These are phyloP conservation scores for Lasiurus cinereus DNA, from an alignment of 2,113 vertebrate species.

Conservation along the genomic window DNA sequence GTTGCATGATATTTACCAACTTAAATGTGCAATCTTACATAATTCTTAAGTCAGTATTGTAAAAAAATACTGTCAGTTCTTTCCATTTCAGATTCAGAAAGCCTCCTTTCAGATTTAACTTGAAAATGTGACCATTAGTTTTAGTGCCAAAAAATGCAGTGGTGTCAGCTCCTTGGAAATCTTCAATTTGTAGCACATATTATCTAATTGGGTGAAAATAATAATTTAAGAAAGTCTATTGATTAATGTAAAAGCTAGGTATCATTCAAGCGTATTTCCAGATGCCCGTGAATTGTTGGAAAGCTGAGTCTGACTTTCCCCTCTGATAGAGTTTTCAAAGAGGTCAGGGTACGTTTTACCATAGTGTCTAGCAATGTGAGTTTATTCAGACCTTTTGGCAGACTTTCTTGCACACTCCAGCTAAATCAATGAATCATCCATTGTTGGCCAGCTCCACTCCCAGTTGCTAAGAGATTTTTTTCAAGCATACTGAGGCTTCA, in stretches of 20 bases:
- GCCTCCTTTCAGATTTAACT: constrained; percentile 72
- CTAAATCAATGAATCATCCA: constrained; percentile 89
- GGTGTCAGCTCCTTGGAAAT: constrained; percentile 50
- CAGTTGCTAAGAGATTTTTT: constrained; percentile 88
- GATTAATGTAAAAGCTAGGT: constrained; percentile 75
- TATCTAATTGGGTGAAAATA: constrained; percentile 81
- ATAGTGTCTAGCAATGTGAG: constrained; percentile 90
- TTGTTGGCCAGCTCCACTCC: constrained; percentile 87
- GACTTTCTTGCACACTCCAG: constrained; percentile 86
- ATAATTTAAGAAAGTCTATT: constrained; percentile 66
- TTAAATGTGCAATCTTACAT: constrained; percentile 54
- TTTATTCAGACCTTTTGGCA: constrained; percentile 89
- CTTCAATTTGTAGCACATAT: constrained; percentile 47
- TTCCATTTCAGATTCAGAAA: constrained; percentile 65
- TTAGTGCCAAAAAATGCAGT: constrained; percentile 60
- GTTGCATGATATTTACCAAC: constrained; percentile 20
- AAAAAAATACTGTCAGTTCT: constrained; percentile 50
- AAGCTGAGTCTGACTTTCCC: constrained; percentile 86
- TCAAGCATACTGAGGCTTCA: constrained; percentile 87
- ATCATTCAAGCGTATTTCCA: constrained; percentile 85
- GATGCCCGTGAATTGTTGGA: constrained; percentile 83
- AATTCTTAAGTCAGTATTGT: constrained; percentile 61
- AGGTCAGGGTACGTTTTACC: constrained; percentile 89
- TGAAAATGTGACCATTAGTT: constrained; percentile 63
- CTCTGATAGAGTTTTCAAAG: constrained; percentile 89